Evolutionary conservation across 1,140 invertebrate species (phyloP).

Genomic region (Episyrphus balteatus): DNA sequence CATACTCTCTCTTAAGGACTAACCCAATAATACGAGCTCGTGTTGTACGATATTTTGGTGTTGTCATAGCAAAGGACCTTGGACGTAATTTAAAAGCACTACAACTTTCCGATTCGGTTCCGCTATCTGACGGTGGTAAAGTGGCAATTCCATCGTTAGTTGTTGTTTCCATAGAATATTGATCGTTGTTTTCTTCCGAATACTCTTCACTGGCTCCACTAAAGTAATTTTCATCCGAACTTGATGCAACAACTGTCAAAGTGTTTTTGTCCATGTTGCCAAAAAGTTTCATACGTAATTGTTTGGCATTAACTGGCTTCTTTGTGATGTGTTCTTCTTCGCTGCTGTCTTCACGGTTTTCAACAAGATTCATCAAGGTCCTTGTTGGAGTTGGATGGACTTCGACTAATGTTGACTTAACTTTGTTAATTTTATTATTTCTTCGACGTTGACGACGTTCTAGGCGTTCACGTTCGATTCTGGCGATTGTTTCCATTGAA

Average conservation of each 20-base stretch:
- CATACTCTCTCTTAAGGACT: slow-evolving; percentile 20
- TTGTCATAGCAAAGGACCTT: slow-evolving; percentile 13
- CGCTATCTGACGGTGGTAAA: slow-evolving; percentile 8
- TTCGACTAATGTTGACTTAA: no score
- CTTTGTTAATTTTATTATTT: slow-evolving; percentile 6
- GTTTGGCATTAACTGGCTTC: no score
- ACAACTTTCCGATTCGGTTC: slow-evolving; percentile 6
- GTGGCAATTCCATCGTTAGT: neutral
- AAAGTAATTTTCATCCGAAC: slow-evolving; percentile 22
- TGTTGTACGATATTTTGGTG: slow-evolving; percentile 11
- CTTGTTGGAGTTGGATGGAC: no score
- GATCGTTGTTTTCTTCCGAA: slow-evolving; percentile 5
- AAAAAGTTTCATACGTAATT: neutral
- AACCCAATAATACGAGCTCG: slow-evolving; percentile 24
- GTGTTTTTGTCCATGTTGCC: neutral
- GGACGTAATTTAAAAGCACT: slow-evolving; percentile 6
- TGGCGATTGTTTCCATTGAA: slow-evolving; percentile 21
- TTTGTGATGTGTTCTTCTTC: no score
- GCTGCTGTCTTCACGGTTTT: no score
- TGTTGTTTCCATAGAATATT: slow-evolving; percentile 18
- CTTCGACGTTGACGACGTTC: slow-evolving; percentile 11
- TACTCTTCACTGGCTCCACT: slow-evolving; percentile 6
- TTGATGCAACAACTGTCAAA: slow-evolving; percentile 10
- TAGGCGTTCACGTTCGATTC: slow-evolving; percentile 16
- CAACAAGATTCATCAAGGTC: no score